Base-by-base conservation (phyloP, 2,888 invertebrate genomes). In the Dascillus cervinus region DNA sequence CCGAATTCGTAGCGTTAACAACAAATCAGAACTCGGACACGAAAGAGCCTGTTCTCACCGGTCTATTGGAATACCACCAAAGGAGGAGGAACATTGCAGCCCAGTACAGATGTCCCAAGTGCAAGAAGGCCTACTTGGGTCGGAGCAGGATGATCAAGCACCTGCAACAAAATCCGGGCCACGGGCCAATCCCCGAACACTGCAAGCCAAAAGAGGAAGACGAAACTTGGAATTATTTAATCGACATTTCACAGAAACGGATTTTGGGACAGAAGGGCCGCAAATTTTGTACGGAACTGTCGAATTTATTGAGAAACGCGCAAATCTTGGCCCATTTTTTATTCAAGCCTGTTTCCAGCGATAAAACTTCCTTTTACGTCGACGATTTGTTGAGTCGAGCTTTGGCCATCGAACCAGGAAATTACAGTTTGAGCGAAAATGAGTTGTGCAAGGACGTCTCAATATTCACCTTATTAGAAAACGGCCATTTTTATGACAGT, bases 51-150 rank as follows among this genome's bases (percentile, higher is more conserved):
- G 12, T 24, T 30, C 28, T 34, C 23, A 27, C 43, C 11, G 40
- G 46, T 17, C 27, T 41, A 6, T 13, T 30, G 9, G 39, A 32
- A 30, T 30, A 20, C n/a, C 48, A 49, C 22, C 46, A 43, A 26
- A n/a, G n/a, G n/a, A n/a, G n/a, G n/a, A n/a, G n/a, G n/a, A n/a
- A n/a, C n/a, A n/a, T n/a, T 39, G 63, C 70, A 1, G 59, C 70
- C 22, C 66, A 69, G 26, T 75, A 71, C 49, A 64, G 70, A 17
- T 80, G 79, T 55, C 71, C 72, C 2, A 72, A 71, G n/a, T 80
- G 80, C 56, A 67, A 70, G 29, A 79, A 78, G 53, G 71, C 73
- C 9, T 80, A 79, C 54, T 60, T 79, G 29, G 79, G 78, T 3
- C 65, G 69, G 44, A 70, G 65, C 14, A 70, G 74, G 29, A 71